Evolutionary conservation across 2,888 invertebrate genomes (phyloP).

Genomic region (Drosophila ochracea): DNA sequence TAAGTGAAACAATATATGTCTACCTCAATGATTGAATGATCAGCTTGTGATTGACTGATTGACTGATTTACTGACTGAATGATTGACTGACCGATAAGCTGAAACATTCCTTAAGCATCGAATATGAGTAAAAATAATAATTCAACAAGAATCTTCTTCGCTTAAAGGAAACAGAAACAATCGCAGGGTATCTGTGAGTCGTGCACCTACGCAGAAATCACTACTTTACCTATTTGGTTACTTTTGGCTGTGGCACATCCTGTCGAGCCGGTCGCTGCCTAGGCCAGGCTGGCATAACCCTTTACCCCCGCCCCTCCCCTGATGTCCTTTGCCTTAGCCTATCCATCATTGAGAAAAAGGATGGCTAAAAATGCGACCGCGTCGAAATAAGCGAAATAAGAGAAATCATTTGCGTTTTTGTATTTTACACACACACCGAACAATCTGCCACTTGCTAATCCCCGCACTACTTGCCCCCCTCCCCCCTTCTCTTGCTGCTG

Average conservation of each 20-base stretch:
- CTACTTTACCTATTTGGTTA: background rate
- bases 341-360: constrained; percentile 40
- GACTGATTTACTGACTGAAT: background rate
- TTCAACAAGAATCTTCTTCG: background rate
- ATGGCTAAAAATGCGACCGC: constrained; percentile 39
- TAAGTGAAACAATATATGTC: background rate
- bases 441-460: constrained; percentile 54
- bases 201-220: background rate
- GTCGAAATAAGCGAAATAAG: constrained; percentile 71
- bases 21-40: background rate
- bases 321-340: constrained; percentile 5
- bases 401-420: constrained; percentile 78
- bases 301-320: background rate
- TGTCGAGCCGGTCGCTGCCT: background rate
- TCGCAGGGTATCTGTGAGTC: constrained; percentile 7
- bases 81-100: background rate
- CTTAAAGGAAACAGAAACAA: background rate
- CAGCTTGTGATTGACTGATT: background rate
- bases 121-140: background rate
- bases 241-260: constrained; percentile 17
- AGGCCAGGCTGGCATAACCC: constrained; percentile 2
- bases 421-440: constrained; percentile 31
- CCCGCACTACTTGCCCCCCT: constrained; percentile 1
- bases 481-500: background rate
- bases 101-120: background rate